phyloP scores from a whole-genome alignment of 1,140 invertebrate species.

The Drosophila ohnishii region DNA sequence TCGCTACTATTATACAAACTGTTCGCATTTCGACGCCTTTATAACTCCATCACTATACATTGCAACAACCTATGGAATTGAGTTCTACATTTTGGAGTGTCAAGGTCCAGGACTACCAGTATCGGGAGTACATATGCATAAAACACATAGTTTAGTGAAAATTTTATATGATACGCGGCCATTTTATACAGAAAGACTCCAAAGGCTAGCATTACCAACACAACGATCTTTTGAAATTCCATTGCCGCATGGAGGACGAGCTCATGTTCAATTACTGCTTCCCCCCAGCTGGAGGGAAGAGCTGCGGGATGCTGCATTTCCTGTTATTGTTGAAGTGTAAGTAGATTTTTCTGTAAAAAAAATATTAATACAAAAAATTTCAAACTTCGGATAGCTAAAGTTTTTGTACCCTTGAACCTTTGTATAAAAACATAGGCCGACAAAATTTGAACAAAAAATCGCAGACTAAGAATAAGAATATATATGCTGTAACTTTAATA shows the following conservation, averaged over 20 bases:
- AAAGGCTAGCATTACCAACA: constrained; percentile 89
- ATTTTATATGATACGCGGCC: constrained; percentile 90
- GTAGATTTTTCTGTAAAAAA: constrained; percentile 43
- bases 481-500: too few relatives aligned
- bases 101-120: constrained; percentile 91
- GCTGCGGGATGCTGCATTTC: constrained; percentile 91
- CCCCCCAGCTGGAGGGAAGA: constrained; percentile 93
- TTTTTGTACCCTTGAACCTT: not conserved
- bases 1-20: constrained; percentile 90
- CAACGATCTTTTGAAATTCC: constrained; percentile 90
- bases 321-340: constrained; percentile 92
- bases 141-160: constrained; percentile 88
- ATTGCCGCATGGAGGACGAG: constrained; percentile 89
- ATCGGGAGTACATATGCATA: constrained; percentile 88
- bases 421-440: too few relatives aligned
- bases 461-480: too few relatives aligned
- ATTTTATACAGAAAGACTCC: constrained; percentile 86
- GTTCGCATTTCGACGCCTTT: constrained; percentile 90
- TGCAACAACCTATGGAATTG: constrained; percentile 84
- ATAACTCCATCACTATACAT: constrained; percentile 84
- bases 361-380: not conserved
- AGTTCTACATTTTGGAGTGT: constrained; percentile 91
- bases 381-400: not conserved
- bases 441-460: too few relatives aligned
- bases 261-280: constrained; percentile 90